Evolutionary conservation across 2,888 invertebrate species (phyloP).

Genomic region (Pachycephus smyrnensis): DNA sequence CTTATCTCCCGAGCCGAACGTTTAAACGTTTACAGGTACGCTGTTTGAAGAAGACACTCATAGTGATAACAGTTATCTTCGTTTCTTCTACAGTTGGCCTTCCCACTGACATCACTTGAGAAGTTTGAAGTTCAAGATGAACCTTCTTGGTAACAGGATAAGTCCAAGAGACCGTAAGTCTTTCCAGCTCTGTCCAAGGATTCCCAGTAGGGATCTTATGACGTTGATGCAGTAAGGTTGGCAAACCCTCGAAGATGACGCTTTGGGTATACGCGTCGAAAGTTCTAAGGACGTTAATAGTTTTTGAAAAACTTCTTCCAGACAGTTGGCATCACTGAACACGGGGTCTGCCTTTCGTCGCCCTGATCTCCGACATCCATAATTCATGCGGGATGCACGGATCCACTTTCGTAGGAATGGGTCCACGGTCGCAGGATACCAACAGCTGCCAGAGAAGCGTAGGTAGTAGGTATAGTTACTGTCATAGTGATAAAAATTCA

Average conservation of each 20-base stretch:
- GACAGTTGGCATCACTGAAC: neutral
- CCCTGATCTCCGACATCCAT: neutral
- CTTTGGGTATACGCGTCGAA: neutral
- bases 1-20: neutral
- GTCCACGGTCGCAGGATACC: neutral
- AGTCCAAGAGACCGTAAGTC: neutral
- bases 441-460: neutral
- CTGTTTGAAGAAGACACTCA: conserved; percentile 17
- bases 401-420: neutral
- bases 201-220: neutral
- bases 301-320: neutral
- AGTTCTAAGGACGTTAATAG: neutral
- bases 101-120: neutral
- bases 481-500: neutral
- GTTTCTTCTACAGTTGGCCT: conserved; percentile 2
- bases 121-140: neutral
- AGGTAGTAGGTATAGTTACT: neutral
- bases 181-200: neutral
- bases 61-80: conserved; percentile 25
- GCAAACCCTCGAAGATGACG: neutral
- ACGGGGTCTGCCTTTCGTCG: neutral
- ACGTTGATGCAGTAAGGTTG: neutral
- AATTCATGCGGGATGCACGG: neutral
- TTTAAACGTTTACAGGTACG: conserved; percentile 26
- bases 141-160: neutral